Evolutionary conservation across 53 echinoderm and acorn worm genomes (phyloP).

Genomic region (Arbacia lixula): DNA sequence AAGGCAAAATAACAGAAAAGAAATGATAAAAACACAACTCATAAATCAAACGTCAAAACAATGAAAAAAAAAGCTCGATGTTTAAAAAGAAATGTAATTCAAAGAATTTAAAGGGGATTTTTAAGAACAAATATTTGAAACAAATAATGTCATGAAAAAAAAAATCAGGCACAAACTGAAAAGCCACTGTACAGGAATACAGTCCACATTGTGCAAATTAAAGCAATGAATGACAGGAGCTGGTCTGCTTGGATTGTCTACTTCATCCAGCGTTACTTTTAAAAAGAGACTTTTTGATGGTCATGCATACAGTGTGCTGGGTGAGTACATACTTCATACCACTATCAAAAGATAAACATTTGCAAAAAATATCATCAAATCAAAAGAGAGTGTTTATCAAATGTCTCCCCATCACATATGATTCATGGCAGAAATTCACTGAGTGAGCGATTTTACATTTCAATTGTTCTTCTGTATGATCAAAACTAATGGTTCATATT

Average conservation of each 20-base stretch:
- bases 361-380: too few relatives aligned
- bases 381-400: too few relatives aligned
- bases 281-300: too few relatives aligned
- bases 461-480: too few relatives aligned
- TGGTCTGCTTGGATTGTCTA: slow-evolving; percentile 3
- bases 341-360: too few relatives aligned
- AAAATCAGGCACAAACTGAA: slow-evolving; percentile 35
- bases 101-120: slow-evolving; percentile 27
- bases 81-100: slow-evolving; percentile 15
- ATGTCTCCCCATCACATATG: too few relatives aligned
- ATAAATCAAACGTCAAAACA: slow-evolving; percentile 44
- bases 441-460: too few relatives aligned
- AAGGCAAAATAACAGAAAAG: slow-evolving; percentile 55
- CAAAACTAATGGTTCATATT: too few relatives aligned
- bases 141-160: not conserved
- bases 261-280: not conserved
- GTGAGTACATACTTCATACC: slow-evolving; percentile 37
- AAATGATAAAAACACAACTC: slow-evolving; percentile 27
- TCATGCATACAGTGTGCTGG: slow-evolving; percentile 48
- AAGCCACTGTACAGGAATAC: slow-evolving; percentile 34
- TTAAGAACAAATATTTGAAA: not conserved
- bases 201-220: slow-evolving; percentile 39
- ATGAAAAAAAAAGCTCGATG: not conserved
- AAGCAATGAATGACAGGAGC: slow-evolving; percentile 29
- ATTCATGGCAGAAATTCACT: too few relatives aligned